phyloP scores from a whole-genome alignment of 2,888 invertebrate species.

The Patella caerulea region DNA sequence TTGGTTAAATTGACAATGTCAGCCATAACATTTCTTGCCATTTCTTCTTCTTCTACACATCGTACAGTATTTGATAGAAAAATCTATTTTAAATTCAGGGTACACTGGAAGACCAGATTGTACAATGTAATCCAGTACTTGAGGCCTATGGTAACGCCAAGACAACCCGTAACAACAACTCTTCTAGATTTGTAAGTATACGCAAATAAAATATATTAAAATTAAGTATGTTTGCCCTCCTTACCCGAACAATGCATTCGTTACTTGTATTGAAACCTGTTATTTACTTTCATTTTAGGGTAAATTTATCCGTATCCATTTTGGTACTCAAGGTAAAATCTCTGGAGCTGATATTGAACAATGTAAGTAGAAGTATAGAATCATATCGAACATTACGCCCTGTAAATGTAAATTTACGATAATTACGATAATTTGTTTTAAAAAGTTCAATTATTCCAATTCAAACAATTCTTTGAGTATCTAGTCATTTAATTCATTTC shows the following conservation, averaged over 20 bases:
- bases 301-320: slow-evolving; percentile 99
- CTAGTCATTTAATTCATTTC: background rate
- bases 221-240: background rate
- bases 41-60: too few species aligned
- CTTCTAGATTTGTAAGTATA: slow-evolving; percentile 99
- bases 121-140: slow-evolving; percentile 86
- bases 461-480: background rate
- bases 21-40: too few species aligned
- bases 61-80: too few species aligned
- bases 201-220: background rate
- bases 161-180: slow-evolving; percentile 92
- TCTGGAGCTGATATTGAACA: slow-evolving; percentile 99
- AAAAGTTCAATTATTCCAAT: background rate
- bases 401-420: background rate
- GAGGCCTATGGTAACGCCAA: slow-evolving; percentile 59
- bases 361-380: slow-evolving; percentile 82
- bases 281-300: slow-evolving; percentile 77
- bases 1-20: too few species aligned
- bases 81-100: slow-evolving; percentile 75
- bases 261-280: background rate
- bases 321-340: slow-evolving; percentile 98
- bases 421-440: background rate
- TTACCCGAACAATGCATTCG: too few species aligned
- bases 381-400: background rate
- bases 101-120: slow-evolving; percentile 98